Percentiles rank a stretch among this genome's conserved stretches.
Conservation (phyloP, 2,888 invertebrate genomes). For the Chrysotoxum bicinctum region DNA sequence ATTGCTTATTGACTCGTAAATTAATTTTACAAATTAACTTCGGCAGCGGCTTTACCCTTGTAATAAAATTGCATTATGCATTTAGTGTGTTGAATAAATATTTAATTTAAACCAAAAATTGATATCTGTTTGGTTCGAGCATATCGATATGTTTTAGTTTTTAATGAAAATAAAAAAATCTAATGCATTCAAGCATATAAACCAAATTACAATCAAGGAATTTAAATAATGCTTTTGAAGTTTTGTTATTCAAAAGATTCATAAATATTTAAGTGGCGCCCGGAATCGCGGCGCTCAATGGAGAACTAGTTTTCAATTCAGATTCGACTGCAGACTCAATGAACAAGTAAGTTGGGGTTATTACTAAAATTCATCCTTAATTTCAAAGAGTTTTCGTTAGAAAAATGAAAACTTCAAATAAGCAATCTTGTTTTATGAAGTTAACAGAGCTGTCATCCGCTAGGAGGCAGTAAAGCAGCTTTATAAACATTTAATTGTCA, state of each 20-base stretch:
- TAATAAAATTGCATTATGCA: constrained; percentile 54
- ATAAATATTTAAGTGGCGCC: constrained; percentile 32
- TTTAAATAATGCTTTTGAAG: background rate
- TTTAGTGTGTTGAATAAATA: constrained; percentile 21
- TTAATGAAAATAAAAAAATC: background rate
- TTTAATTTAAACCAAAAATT: constrained; percentile 50
- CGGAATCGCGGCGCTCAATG: background rate
- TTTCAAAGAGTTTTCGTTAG: background rate
- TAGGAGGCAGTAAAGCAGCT: background rate
- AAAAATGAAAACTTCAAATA: background rate
- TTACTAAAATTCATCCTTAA: too few species aligned
- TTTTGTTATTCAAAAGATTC: background rate
- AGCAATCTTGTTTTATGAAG: background rate
- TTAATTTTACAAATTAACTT: constrained; percentile 68
- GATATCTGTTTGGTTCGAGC: constrained; percentile 25
- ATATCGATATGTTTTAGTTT: background rate
- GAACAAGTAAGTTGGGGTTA: too few species aligned
- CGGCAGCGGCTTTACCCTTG: background rate
- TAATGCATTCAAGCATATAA: background rate
- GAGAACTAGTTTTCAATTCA: too few species aligned
- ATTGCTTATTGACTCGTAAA: constrained; percentile 69
- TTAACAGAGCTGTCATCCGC: background rate
- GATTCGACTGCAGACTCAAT: too few species aligned
- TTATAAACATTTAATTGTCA: background rate
- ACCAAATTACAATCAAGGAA: background rate